Evolutionary conservation across 2,113 vertebrate genomes (phyloP).

Genomic region (Equus quagga): DNA sequence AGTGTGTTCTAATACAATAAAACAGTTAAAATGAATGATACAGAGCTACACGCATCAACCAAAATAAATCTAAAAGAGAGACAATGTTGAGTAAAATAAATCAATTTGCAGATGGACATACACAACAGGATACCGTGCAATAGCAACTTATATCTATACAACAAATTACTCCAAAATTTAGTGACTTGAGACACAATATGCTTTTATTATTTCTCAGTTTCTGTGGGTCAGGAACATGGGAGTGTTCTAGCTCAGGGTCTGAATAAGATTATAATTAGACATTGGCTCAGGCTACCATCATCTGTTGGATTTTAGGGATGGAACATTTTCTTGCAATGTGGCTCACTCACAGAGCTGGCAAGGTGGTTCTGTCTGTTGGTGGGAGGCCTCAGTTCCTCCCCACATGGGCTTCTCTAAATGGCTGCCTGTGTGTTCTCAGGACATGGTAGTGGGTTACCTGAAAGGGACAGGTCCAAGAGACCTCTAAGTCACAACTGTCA

Average conservation of each 20-base stretch:
- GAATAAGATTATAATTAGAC: not conserved
- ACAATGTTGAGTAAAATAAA: not conserved
- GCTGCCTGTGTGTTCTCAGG: too few relatives aligned
- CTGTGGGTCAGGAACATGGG: fast-evolving
- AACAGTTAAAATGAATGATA: not conserved
- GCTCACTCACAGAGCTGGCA: not conserved
- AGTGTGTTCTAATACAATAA: not conserved
- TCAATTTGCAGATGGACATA: not conserved
- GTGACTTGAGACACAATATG: not conserved
- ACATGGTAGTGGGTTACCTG: too few relatives aligned
- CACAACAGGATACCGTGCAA: not conserved
- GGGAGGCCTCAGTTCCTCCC: not conserved
- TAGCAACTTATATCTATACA: not conserved
- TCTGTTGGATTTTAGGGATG: not conserved
- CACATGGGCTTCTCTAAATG: not conserved
- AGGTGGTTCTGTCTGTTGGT: fast-evolving
- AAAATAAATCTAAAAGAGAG: not conserved
- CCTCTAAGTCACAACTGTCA: not conserved
- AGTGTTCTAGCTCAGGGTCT: not conserved
- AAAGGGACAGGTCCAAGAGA: not conserved
- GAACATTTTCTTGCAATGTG: not conserved
- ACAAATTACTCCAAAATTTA: not conserved
- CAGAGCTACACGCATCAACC: not conserved
- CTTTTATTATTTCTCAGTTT: not conserved
- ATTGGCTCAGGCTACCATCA: not conserved